Base-by-base conservation (phyloP, 1,140 invertebrate genomes). In the Heliconius congener region DNA sequence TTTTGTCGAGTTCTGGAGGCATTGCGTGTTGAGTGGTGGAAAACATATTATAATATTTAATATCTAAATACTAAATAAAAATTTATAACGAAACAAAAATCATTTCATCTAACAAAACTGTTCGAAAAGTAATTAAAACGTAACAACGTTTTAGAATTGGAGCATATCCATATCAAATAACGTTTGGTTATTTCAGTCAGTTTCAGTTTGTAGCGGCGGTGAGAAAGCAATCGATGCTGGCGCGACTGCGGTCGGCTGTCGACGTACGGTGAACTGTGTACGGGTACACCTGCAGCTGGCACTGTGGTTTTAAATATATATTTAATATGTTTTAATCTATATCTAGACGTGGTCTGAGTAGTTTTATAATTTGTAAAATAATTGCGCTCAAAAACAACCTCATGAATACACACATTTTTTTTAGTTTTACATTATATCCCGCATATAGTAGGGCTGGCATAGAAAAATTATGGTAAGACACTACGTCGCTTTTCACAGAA, bases 151-250 rank as follows among this genome's bases (percentile, higher is more conserved):
- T 66, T 30, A 27, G 23, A 57, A 57, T 57, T n/a, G 55, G 55
- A 66, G 60, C 13, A 66, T 66, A 66, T 66, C 60, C 1, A 16
- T 66, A 13, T 27, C 60, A 66, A 66, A 66, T 66, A 66, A 13
- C 60, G 60, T 30, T 66, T 27, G 60, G 60, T 66, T 66, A 66
- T 66, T 66, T 66, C 60, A 66, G 60, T 30, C 60, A 66, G 60
- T 66, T 66, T 27, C 60, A 66, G 60, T 27, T 66, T 27, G 23
- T 11, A 66, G 11, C 11, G 23, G 60, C 60, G 60, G 60, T 30
- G 60, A 66, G 60, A 66, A 66, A 66, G 60, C 60, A 66, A 66
- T 66, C 60, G 60, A 66, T 66, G 60, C 23, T n/a, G 23, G 60
- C 60, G 60, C 60, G 60, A 66, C 60, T n/a, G 60, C 60, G 23